These are phyloP conservation scores for Littorina saxatilis DNA, from an alignment of 1,140 invertebrate species.

Conservation along the genomic window DNA sequence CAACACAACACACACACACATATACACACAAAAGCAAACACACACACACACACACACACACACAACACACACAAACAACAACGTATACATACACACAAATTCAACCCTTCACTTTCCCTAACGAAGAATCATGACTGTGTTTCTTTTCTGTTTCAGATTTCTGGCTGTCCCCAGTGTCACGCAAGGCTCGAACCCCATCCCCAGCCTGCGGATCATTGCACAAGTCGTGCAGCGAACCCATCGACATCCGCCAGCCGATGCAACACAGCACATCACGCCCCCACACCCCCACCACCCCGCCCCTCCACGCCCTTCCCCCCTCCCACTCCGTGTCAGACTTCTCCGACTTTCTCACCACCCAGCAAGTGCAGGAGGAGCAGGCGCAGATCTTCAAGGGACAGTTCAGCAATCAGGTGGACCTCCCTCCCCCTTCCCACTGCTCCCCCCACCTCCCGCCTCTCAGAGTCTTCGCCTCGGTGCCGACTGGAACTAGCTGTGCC, in stretches of 20 bases:
- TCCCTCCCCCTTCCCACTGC: not conserved
- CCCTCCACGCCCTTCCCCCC: constrained; percentile 28
- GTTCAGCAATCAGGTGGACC: constrained; percentile 1
- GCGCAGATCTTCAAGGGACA: constrained; percentile 20
- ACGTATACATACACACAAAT: not conserved
- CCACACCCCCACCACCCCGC: constrained; percentile 4
- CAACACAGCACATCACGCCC: constrained; percentile 17
- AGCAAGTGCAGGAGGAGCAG: constrained; percentile 20
- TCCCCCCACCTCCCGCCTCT: not conserved
- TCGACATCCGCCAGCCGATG: constrained; percentile 56
- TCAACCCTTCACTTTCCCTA: too few relatives aligned
- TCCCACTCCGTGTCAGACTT: constrained; percentile 10
- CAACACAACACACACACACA: too few relatives aligned
- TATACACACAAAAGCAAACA: too few relatives aligned
- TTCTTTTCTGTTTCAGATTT: constrained; percentile 82
- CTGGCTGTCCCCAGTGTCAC: constrained; percentile 85
- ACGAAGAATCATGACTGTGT: too few relatives aligned
- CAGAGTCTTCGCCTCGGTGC: not conserved
- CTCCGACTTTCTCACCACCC: constrained; percentile 35
- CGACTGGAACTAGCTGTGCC: not conserved
- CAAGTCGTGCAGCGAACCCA: constrained; percentile 70
- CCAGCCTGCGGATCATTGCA: constrained; percentile 80
- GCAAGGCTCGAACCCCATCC: constrained; percentile 73
- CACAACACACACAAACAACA: too few relatives aligned
- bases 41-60: too few relatives aligned